Percentiles rank a stretch among this genome's conserved stretches.
phyloP scores from a whole-genome alignment of 2,113 vertebrate genomes.

The Rhynchopsitta pachyrhyncha region DNA sequence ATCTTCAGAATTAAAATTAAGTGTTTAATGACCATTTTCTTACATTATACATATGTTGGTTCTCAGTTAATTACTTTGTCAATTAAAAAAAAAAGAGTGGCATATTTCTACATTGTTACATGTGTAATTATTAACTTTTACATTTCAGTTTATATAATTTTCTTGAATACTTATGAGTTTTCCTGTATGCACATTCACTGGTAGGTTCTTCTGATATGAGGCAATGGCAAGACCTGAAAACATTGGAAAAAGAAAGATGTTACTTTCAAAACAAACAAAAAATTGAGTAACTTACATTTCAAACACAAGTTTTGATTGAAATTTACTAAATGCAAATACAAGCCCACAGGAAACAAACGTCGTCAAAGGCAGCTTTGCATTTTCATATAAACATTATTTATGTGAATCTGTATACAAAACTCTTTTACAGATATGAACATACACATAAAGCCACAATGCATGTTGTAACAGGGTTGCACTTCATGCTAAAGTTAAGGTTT shows the following conservation, averaged over 20 bases:
- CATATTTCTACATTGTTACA: neutral
- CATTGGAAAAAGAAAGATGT: neutral
- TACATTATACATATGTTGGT: neutral
- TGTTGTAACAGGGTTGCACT: neutral
- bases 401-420: neutral
- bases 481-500: neutral
- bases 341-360: neutral
- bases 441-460: fast-evolving
- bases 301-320: neutral
- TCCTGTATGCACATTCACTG: neutral
- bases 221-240: conserved; percentile 12
- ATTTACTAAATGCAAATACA: neutral
- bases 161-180: conserved; percentile 6
- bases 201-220: neutral
- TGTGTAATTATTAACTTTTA: neutral
- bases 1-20: neutral
- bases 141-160: neutral
- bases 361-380: neutral
- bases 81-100: neutral
- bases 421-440: neutral
- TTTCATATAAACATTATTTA: neutral
- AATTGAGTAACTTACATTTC: neutral
- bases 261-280: neutral
- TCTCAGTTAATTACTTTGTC: neutral
- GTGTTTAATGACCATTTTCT: neutral